Conservation (phyloP, 1,140 invertebrate species). For the Caenorhabditis brenneri region DNA sequence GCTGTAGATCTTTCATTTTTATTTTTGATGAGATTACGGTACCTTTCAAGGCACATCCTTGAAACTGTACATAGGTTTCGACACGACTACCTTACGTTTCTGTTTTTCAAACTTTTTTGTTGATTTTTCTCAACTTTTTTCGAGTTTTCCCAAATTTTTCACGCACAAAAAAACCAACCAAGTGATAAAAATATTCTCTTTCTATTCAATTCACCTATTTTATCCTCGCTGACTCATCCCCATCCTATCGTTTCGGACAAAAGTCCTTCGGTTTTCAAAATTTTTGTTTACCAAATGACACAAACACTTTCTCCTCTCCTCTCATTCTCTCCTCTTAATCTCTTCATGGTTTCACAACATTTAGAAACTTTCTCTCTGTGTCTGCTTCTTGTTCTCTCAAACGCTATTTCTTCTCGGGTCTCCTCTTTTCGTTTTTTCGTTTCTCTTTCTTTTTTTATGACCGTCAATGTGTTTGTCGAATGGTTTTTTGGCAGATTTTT, state of each 20-base stretch:
- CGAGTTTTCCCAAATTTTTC: no score
- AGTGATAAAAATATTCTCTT: no score
- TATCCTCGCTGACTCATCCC: neutral
- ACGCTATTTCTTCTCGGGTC: neutral
- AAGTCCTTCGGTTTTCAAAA: neutral
- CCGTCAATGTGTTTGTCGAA: constrained; percentile 7
- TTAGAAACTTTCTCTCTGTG: neutral
- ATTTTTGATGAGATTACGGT: no score
- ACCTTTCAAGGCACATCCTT: no score
- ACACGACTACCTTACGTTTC: no score
- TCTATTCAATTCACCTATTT: no score
- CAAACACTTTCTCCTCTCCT: neutral
- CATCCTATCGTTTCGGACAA: neutral
- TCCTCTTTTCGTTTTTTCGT: neutral
- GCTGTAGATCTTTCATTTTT: no score
- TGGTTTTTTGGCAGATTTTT: neutral
- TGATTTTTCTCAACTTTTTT: no score
- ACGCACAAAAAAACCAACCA: no score
- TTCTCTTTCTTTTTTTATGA: constrained; percentile 7
- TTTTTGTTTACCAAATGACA: constrained; percentile 20
- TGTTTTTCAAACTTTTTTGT: no score
- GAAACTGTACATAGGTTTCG: no score
- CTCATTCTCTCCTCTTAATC: constrained; percentile 4
- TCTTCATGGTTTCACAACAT: constrained; percentile 14
- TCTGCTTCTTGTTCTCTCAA: neutral